These are phyloP conservation scores for Cynopterus sphinx DNA, from an alignment of 2,797 vertebrate genomes.

Conservation along the genomic window DNA sequence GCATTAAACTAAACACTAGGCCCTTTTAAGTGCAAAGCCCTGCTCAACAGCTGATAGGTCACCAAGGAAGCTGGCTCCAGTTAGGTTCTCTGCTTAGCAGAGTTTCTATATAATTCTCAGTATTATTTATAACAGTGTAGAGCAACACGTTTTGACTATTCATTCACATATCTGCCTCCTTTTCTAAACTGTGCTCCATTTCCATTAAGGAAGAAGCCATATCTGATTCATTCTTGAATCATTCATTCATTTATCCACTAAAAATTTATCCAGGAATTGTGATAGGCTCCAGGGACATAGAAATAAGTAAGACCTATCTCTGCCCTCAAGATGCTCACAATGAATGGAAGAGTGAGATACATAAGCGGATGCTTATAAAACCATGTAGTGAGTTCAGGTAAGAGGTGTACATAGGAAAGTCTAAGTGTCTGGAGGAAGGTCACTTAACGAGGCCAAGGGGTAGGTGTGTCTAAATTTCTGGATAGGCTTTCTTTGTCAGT, in stretches of 20 bases:
- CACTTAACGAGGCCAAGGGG: background rate
- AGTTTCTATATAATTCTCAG: background rate
- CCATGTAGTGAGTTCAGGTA: background rate
- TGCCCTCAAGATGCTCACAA: background rate
- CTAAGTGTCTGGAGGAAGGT: background rate
- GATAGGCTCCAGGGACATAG: background rate
- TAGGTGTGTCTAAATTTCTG: background rate
- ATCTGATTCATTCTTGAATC: background rate
- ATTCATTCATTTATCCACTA: background rate
- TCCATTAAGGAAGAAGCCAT: background rate
- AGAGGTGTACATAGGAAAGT: background rate
- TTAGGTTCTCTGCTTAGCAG: background rate
- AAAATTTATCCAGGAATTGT: background rate
- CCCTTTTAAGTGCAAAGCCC: background rate
- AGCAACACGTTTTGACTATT: background rate
- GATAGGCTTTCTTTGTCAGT: background rate
- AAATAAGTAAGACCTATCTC: background rate
- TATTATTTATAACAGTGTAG: background rate
- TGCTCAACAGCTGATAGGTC: no score
- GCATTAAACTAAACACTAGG: background rate
- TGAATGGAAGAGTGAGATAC: background rate
- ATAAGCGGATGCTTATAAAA: background rate
- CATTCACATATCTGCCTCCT: background rate
- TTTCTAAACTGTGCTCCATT: background rate
- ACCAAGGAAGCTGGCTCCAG: background rate